Evolutionary conservation across 2,113 vertebrate genomes (phyloP).

Genomic region (Nycticorax nycticorax): DNA sequence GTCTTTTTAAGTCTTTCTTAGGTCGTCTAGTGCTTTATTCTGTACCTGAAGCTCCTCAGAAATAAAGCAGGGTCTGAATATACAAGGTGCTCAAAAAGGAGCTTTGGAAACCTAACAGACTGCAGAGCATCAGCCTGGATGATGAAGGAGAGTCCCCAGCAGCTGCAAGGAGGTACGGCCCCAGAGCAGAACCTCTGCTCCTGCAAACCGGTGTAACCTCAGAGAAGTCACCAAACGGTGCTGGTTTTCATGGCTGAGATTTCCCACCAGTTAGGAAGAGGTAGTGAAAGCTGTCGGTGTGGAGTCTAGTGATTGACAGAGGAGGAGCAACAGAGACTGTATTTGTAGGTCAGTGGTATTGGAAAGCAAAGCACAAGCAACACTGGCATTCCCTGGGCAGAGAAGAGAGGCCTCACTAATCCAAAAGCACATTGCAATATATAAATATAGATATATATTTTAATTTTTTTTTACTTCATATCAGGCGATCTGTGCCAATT

Average conservation of each 20-base stretch:
- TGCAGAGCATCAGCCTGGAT: background rate
- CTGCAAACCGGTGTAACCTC: background rate
- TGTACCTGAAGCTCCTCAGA: background rate
- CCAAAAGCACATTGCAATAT: background rate
- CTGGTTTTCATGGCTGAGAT: background rate
- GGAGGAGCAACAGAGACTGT: background rate
- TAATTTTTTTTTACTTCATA: background rate
- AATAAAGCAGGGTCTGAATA: background rate
- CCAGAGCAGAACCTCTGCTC: background rate
- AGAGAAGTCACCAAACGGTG: background rate
- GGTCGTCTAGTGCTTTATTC: background rate
- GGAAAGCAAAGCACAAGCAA: background rate
- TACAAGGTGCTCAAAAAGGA: background rate
- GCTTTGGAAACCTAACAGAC: background rate
- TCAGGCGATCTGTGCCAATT: background rate
- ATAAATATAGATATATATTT: background rate
- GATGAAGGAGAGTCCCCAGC: background rate
- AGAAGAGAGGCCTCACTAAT: background rate
- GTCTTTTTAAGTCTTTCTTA: background rate
- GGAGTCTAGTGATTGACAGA: background rate
- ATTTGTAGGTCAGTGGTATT: background rate
- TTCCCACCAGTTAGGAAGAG: background rate
- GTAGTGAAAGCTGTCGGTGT: background rate
- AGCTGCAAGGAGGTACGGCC: accelerated
- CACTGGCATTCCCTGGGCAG: background rate